A percentile compares a stretch with the other conserved stretches of the same genome.
Conservation (phyloP, 2,888 invertebrate species). For the Callinectes sapidus region DNA sequence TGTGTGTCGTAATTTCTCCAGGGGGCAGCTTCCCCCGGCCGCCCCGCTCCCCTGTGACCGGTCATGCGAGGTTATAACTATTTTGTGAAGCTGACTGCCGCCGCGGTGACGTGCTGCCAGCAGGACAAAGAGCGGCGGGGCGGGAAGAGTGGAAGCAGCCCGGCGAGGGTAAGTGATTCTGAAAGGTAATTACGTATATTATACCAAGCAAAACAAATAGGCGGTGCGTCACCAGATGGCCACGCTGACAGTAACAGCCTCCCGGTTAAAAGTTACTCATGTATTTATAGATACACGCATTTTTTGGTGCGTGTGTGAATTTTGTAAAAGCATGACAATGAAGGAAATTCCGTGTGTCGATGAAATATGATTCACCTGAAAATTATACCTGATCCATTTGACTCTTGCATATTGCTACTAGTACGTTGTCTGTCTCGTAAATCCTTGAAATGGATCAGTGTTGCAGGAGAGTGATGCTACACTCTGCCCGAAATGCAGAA, state of each 20-base stretch:
- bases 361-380: not conserved
- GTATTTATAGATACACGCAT: not conserved
- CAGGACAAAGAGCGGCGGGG: not conserved
- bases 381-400: not conserved
- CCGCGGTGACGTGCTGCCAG: not conserved
- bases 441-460: not conserved
- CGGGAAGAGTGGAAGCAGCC: not conserved
- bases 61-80: slow-evolving; percentile 12
- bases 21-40: not conserved
- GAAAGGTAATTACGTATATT: slow-evolving; percentile 14
- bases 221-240: not conserved
- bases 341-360: not conserved
- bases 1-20: slow-evolving; percentile 10
- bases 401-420: not conserved
- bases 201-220: not conserved
- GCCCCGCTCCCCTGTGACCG: not conserved
- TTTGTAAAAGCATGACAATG: not conserved
- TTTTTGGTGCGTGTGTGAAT: not conserved
- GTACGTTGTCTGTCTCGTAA: not conserved
- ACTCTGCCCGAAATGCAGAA: not conserved
- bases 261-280: not conserved
- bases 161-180: not conserved
- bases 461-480: not conserved
- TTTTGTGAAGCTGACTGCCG: slow-evolving; percentile 19
- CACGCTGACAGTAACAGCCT: not conserved